These are phyloP conservation scores for Sialia sialis DNA, from an alignment of 2,113 vertebrate genomes.

Conservation along the genomic window DNA sequence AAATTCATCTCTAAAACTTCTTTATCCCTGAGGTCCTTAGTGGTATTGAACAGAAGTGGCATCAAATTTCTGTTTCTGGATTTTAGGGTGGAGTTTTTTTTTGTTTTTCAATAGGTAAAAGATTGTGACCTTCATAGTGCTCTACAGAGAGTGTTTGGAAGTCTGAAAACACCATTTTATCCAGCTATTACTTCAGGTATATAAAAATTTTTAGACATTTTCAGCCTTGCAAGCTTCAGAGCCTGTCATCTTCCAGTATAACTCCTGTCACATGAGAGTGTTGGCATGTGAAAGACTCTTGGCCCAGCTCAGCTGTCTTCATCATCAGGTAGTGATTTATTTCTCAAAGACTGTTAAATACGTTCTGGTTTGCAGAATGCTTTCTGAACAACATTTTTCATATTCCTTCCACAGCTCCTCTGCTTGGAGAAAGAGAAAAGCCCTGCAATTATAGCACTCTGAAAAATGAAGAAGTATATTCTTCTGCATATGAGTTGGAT, in stretches of 20 bases:
- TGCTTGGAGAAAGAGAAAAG: not conserved
- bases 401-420: conserved; percentile 22
- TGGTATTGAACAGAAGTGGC: not conserved
- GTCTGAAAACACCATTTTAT: not conserved
- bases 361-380: conserved; percentile 30
- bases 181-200: not conserved
- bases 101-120: not conserved
- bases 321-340: conserved; percentile 52
- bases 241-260: not conserved
- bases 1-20: not conserved
- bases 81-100: not conserved
- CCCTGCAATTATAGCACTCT: not conserved
- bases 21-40: not conserved
- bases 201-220: not conserved
- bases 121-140: not conserved
- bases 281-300: not conserved
- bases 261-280: not conserved
- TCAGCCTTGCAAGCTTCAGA: not conserved
- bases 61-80: not conserved
- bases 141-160: not conserved
- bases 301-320: conserved; percentile 27
- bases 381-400: conserved; percentile 21
- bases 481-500: not conserved
- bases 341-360: conserved; percentile 39
- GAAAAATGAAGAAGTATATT: not conserved